A percentile compares a stretch with the other conserved stretches of the same genome.
phyloP scores from a whole-genome alignment of 2,797 vertebrate genomes.

The Pangasius djambal region DNA sequence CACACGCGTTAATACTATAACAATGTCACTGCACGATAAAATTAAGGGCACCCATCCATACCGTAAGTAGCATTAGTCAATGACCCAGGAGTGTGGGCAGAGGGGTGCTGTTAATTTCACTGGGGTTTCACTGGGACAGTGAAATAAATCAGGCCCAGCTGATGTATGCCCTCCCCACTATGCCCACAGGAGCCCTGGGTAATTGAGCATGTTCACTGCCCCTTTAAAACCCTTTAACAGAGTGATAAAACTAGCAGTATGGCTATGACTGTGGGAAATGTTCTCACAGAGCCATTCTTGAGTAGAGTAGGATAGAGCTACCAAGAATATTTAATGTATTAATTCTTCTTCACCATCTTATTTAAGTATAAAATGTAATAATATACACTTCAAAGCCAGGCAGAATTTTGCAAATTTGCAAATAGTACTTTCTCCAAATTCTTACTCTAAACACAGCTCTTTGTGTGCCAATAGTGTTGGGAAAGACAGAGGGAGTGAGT shows the following conservation, averaged over 20 bases:
- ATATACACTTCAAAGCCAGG: not conserved
- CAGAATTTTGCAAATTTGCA: not conserved
- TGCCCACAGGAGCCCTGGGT: slow-evolving; percentile 73
- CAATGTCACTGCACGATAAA: not conserved
- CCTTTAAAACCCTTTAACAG: slow-evolving; percentile 75
- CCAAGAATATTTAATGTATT: slow-evolving; percentile 13
- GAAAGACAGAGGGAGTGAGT: slow-evolving; percentile 18
- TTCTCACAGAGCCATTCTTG: slow-evolving; percentile 28
- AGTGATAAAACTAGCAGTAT: slow-evolving; percentile 64
- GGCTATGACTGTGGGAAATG: slow-evolving; percentile 43
- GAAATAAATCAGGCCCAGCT: slow-evolving; percentile 79
- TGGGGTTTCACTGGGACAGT: slow-evolving; percentile 74
- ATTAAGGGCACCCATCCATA: slow-evolving; percentile 38
- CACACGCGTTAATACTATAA: not conserved
- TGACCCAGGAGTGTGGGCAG: slow-evolving; percentile 26
- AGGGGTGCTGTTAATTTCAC: slow-evolving; percentile 64
- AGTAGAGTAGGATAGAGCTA: slow-evolving; percentile 10
- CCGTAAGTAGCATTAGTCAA: slow-evolving; percentile 31
- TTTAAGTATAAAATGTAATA: not conserved
- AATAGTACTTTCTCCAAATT: slow-evolving; percentile 2
- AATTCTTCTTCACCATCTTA: slow-evolving; percentile 11
- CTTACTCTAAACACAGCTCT: slow-evolving; percentile 3
- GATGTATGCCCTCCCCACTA: slow-evolving; percentile 77
- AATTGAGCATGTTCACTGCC: slow-evolving; percentile 81
- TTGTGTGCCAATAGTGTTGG: slow-evolving; percentile 23